These are phyloP conservation scores for Notarius quadriscutis DNA, from an alignment of 2,113 vertebrate genomes.

Conservation along the genomic window DNA sequence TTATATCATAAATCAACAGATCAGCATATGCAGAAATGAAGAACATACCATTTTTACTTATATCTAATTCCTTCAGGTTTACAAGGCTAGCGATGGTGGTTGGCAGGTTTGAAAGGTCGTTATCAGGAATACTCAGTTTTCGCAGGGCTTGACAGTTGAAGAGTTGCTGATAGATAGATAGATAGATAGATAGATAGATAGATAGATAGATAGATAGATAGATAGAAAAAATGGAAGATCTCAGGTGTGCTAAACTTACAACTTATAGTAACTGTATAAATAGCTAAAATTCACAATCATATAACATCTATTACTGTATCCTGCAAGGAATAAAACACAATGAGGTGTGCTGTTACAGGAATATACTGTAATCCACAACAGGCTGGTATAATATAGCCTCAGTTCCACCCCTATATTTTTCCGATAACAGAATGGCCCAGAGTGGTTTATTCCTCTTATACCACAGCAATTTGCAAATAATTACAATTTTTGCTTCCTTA, in stretches of 20 bases:
- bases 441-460: not conserved
- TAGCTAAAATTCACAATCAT: not conserved
- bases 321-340: not conserved
- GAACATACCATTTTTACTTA: constrained; percentile 97
- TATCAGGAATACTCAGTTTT: constrained; percentile 97
- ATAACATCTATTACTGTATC: not conserved
- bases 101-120: constrained; percentile 94
- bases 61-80: constrained; percentile 97
- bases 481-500: not conserved
- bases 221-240: not conserved
- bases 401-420: not conserved
- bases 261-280: not conserved
- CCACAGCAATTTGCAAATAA: not conserved
- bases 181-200: constrained; percentile 46
- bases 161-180: constrained; percentile 83
- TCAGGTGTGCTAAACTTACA: not conserved
- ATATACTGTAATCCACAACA: not conserved
- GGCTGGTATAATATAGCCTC: not conserved
- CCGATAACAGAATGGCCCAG: not conserved
- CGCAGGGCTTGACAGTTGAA: constrained; percentile 97
- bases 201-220: constrained; percentile 36
- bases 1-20: not conserved
- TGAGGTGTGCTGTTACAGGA: not conserved
- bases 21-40: constrained; percentile 1
- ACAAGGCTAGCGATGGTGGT: constrained; percentile 95